Percentiles rank a stretch among this genome's conserved stretches.
These are phyloP conservation scores for Ardeotis arabs DNA, from an alignment of 2,113 vertebrate species.

Conservation along the genomic window DNA sequence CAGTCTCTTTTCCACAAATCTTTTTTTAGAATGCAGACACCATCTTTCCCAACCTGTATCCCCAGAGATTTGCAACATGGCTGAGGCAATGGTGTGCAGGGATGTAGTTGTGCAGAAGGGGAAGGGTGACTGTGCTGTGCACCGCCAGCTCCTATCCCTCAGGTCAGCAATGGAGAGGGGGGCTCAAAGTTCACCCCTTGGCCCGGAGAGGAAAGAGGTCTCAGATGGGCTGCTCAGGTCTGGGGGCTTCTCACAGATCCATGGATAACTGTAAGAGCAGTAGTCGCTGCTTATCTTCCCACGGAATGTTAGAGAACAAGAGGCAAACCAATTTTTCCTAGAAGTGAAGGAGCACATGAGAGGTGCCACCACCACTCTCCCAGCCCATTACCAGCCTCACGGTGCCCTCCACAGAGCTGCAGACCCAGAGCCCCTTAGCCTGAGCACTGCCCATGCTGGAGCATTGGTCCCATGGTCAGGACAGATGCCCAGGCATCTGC, in stretches of 20 bases:
- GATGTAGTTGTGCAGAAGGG: neutral
- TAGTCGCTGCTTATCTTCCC: fast-evolving
- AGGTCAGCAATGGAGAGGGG: fast-evolving
- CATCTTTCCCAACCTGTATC: neutral
- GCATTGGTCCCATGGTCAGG: fast-evolving
- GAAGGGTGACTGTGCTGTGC: neutral
- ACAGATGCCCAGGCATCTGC: fast-evolving
- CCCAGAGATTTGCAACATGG: neutral
- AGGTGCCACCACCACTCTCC: neutral
- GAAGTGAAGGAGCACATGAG: neutral
- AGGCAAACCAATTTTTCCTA: no score
- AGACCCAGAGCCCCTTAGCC: no score
- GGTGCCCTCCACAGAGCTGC: fast-evolving
- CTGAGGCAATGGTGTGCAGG: fast-evolving
- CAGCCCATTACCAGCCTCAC: fast-evolving
- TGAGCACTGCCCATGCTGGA: fast-evolving
- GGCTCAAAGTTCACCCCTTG: neutral
- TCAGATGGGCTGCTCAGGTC: neutral
- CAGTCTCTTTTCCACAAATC: neutral
- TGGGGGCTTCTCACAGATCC: neutral
- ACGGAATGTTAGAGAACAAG: fast-evolving
- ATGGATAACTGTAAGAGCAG: fast-evolving
- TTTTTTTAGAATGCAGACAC: neutral
- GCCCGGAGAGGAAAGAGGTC: neutral
- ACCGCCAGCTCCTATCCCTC: neutral